phyloP scores from a whole-genome alignment of 2,888 invertebrate genomes.

The Saturnia japonica region DNA sequence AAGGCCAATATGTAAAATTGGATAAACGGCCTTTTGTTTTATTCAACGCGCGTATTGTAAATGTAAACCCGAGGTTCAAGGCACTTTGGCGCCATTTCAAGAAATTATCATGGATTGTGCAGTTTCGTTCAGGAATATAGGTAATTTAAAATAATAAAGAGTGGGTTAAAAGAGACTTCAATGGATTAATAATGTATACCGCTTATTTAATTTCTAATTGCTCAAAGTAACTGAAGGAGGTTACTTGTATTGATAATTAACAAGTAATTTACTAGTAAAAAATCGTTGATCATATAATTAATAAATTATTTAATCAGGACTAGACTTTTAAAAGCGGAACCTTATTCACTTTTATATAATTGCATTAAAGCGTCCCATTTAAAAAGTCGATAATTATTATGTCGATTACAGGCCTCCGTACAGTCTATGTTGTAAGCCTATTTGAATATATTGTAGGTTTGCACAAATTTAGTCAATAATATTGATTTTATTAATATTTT shows the following conservation, averaged over 20 bases:
- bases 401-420: not conserved
- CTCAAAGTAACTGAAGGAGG: not conserved
- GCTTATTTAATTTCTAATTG: not conserved
- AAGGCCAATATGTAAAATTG: constrained; percentile 16
- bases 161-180: constrained; percentile 2
- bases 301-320: not conserved
- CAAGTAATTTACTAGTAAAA: not conserved
- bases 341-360: not conserved
- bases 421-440: not conserved
- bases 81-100: constrained; percentile 66
- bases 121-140: constrained; percentile 34
- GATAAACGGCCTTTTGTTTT: constrained; percentile 16
- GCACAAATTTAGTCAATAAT: not conserved
- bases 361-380: not conserved
- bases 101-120: constrained; percentile 49
- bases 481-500: not conserved
- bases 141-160: constrained; percentile 30
- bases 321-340: not conserved
- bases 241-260: not conserved
- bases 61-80: constrained; percentile 48
- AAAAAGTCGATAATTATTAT: not conserved
- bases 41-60: constrained; percentile 56
- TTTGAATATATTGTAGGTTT: no score
- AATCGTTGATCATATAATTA: not conserved
- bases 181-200: not conserved